phyloP scores from a whole-genome alignment of 2,888 invertebrate genomes.

The Synanthedon tipuliformis region DNA sequence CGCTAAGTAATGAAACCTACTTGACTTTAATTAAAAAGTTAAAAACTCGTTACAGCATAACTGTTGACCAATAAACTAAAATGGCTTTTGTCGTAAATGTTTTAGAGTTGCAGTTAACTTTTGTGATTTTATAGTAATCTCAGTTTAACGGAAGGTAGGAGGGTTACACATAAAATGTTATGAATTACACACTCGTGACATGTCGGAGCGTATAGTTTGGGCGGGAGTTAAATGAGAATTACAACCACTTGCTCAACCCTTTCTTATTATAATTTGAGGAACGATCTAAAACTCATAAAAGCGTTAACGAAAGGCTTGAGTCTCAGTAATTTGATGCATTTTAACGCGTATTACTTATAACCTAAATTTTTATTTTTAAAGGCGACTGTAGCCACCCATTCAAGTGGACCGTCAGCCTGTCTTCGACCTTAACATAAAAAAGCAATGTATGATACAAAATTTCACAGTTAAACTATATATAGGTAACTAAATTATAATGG shows the following conservation, averaged over 20 bases:
- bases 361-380: no score
- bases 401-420: no score
- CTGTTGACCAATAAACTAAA: constrained; percentile 35
- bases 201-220: constrained; percentile 29
- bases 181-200: constrained; percentile 30
- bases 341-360: no score
- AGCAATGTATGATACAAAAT: no score
- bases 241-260: constrained; percentile 24
- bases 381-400: no score
- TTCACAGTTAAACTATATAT: no score
- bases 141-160: constrained; percentile 25
- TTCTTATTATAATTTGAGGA: constrained; percentile 13
- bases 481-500: no score
- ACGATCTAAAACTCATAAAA: no score
- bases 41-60: constrained; percentile 38
- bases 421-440: no score
- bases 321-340: no score
- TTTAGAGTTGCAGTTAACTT: constrained; percentile 22
- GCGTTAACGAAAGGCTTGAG: no score
- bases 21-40: constrained; percentile 50
- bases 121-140: constrained; percentile 35
- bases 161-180: constrained; percentile 37
- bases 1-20: constrained; percentile 55
- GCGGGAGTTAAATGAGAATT: constrained; percentile 30
- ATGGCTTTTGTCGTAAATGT: constrained; percentile 30